Percentiles rank a stretch among this genome's conserved stretches.
Evolutionary conservation across 2,797 vertebrate genomes (phyloP).

Genomic region (Chelidonichthys spinosus): DNA sequence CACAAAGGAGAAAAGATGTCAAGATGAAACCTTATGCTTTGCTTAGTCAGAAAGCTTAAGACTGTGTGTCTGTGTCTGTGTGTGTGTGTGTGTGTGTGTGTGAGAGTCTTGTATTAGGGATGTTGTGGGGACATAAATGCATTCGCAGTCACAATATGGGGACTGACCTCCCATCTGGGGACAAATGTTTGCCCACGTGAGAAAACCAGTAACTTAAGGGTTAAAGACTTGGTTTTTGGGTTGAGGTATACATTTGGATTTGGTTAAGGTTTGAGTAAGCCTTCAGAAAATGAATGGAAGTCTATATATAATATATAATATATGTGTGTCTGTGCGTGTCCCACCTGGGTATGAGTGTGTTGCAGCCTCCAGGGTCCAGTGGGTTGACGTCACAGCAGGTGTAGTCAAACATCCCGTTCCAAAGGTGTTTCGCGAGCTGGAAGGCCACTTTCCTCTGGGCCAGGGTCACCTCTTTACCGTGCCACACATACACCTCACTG

Average conservation of each 20-base stretch:
- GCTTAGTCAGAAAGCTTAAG: background rate
- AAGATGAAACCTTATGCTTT: background rate
- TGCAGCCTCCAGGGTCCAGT: slow-evolving; percentile 95
- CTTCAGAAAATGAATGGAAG: background rate
- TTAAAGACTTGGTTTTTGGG: background rate
- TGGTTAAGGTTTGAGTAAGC: background rate
- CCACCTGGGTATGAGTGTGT: slow-evolving; percentile 95
- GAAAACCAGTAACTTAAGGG: background rate
- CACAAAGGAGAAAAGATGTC: background rate
- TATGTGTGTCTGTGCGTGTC: background rate
- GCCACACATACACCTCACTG: slow-evolving; percentile 99
- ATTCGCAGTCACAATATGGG: background rate
- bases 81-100: background rate
- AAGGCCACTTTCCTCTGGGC: slow-evolving; percentile 96
- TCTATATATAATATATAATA: background rate
- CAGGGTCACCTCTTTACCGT: slow-evolving; percentile 96
- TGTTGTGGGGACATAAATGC: background rate
- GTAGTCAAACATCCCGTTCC: slow-evolving; percentile 98
- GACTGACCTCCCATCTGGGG: background rate
- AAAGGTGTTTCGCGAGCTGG: slow-evolving; percentile 97
- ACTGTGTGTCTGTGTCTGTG: background rate
- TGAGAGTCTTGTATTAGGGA: background rate
- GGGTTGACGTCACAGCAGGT: slow-evolving; percentile 98
- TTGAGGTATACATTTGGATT: background rate
- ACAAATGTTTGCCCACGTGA: background rate